Base-by-base conservation (phyloP, 53 echinoderm and acorn worm species). In the Stichopus horrens region DNA sequence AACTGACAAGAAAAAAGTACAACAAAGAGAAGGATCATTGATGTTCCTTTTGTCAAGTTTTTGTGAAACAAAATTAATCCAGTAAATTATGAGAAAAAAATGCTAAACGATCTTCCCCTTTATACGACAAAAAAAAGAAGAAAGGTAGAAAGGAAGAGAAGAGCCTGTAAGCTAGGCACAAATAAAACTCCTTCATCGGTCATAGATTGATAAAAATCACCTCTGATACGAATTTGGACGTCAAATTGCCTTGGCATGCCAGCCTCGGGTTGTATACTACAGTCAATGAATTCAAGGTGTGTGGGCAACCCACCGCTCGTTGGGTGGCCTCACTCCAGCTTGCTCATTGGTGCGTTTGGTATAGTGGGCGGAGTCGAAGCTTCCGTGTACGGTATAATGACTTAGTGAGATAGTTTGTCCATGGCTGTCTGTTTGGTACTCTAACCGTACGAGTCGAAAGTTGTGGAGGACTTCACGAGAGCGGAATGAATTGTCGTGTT, bases 321-420 rank as follows among this genome's bases (percentile, higher is more conserved):
- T 95, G 95, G 94, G 98, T 94, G 98, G 98, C 92, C 95, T 88
- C 83, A 59, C 66, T 55, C 74, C 85, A 23, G 57, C n/a, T 87
- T 88, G 89, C 90, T 96, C 94, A 98, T 98, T 98, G 98, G 98
- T 73, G 74, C 60, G 77, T 65, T 63, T 55, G 87, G 53, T 0
- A 71, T 21, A 78, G 86, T 58, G 91, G 92, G 94, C 89, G 94
- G 90, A 85, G 92, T 89, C 77, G 77, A 73, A 20, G n/a, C 53
- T 83, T 73, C 89, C 83, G 23, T 77, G 90, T 92, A 90, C 60
- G 88, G 90, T 75, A 83, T 91, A 90, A 79, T 89, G 86, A 89
- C 83, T 91, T 83, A 90, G 73, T 51, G 89, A 55, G 88, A 86
- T 93, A 52, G 77, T 77, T 77, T 9, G 77, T 71, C 7, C 6